phyloP scores from a whole-genome alignment of 37 sponge, comb jelly and placozoan genomes.

The Diacarnus erythraeanus region DNA sequence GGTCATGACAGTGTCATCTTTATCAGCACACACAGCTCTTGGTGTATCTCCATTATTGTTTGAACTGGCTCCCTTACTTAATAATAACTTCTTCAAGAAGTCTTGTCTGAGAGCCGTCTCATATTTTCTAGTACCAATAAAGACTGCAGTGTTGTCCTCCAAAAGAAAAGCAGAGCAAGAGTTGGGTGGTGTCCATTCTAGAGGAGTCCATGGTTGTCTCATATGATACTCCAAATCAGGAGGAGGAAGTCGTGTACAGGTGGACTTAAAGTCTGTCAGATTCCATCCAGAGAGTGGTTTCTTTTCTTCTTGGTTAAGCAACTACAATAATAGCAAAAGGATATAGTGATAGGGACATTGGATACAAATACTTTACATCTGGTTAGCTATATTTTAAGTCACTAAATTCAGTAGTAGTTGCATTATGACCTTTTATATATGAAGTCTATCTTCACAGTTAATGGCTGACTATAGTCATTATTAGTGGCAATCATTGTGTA shows the following conservation, averaged over 20 bases:
- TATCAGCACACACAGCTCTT: too few species aligned
- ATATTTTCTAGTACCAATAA: not conserved
- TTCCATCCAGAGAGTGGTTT: not conserved
- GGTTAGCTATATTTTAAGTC: not conserved
- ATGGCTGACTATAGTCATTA: too few species aligned
- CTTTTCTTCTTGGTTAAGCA: too few species aligned
- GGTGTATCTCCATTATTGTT: too few species aligned
- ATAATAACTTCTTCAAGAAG: not conserved
- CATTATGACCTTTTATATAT: too few species aligned
- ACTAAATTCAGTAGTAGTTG: too few species aligned
- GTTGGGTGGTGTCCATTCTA: not conserved
- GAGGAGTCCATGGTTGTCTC: not conserved
- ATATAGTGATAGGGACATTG: too few species aligned
- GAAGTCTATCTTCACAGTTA: too few species aligned
- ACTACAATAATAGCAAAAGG: too few species aligned
- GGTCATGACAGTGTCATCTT: too few species aligned
- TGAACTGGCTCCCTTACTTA: not conserved
- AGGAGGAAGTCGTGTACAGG: conserved; percentile 34
- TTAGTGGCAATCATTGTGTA: too few species aligned
- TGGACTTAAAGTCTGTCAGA: too few species aligned
- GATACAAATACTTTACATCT: not conserved
- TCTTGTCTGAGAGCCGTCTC: not conserved
- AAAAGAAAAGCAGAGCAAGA: not conserved
- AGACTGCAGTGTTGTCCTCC: conserved; percentile 3
- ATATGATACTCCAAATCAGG: conserved; percentile 17